A percentile compares a stretch with the other conserved stretches of the same genome.
Conservation (phyloP, 2,888 invertebrate genomes). For the Adineta ricciae region DNA sequence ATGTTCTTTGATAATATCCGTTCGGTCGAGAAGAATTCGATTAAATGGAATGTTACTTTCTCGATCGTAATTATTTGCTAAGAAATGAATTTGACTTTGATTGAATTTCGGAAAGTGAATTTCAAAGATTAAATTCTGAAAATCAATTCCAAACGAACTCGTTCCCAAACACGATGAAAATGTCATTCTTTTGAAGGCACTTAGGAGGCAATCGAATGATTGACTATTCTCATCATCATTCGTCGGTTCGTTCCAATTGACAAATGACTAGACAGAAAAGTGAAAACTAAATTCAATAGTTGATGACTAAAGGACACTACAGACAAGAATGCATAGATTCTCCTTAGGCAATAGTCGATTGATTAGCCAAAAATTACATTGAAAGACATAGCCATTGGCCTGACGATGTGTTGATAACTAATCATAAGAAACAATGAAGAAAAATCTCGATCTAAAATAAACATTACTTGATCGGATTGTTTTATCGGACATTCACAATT, state of each 20-base stretch:
- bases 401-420: not conserved
- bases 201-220: not conserved
- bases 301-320: not conserved
- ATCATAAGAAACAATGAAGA: not conserved
- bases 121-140: conserved; percentile 12
- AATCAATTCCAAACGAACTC: not conserved
- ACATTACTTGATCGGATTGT: not conserved
- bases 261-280: not conserved
- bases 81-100: not conserved
- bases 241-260: not conserved
- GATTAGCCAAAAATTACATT: conserved; percentile 18
- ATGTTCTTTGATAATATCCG: not conserved
- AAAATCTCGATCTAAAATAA: not conserved
- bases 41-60: not conserved
- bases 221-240: not conserved
- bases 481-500: not conserved
- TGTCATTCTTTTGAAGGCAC: not conserved
- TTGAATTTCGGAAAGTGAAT: not conserved
- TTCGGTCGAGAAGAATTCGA: not conserved
- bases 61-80: not conserved
- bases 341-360: not conserved
- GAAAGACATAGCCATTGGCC: not conserved
- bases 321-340: not conserved
- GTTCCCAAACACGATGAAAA: not conserved
- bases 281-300: not conserved